Percentiles rank a stretch among this genome's conserved stretches.
Evolutionary conservation across 2,888 invertebrate genomes (phyloP).

Genomic region (Tetrapedia diversipes): DNA sequence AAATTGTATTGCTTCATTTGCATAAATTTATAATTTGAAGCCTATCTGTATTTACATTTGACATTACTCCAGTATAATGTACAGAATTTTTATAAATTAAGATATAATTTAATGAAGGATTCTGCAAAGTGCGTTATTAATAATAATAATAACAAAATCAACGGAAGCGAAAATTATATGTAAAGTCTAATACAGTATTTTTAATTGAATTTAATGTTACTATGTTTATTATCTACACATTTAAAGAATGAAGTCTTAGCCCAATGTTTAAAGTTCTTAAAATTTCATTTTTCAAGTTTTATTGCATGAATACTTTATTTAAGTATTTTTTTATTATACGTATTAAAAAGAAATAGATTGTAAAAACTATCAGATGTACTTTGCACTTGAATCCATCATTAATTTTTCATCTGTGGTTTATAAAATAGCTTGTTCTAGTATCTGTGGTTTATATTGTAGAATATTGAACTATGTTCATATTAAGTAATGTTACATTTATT

Average conservation of each 20-base stretch:
- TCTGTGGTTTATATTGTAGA: too few relatives aligned
- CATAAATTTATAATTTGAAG: slow-evolving; percentile 28
- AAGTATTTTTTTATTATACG: background rate
- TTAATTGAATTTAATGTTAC: background rate
- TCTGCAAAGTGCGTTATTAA: slow-evolving; percentile 6
- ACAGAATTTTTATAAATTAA: slow-evolving; percentile 36
- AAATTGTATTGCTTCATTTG: slow-evolving; percentile 36
- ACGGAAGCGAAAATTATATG: background rate
- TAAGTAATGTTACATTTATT: slow-evolving; percentile 58
- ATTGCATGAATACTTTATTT: background rate
- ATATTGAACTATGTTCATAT: slow-evolving; percentile 59
- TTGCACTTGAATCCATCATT: slow-evolving; percentile 37
- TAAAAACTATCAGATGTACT: slow-evolving; percentile 1
- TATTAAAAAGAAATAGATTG: background rate
- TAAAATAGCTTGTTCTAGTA: slow-evolving; percentile 43
- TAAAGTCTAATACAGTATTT: background rate
- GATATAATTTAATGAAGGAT: slow-evolving; percentile 27
- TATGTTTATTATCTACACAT: background rate
- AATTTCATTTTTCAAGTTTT: background rate
- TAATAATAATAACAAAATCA: background rate
- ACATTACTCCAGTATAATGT: slow-evolving; percentile 11
- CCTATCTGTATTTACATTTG: slow-evolving; percentile 34
- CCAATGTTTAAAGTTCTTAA: background rate
- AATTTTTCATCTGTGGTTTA: slow-evolving; percentile 44
- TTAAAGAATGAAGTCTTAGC: background rate